These are phyloP conservation scores for Myrmecophaga tridactyla DNA, from an alignment of 2,113 vertebrate species.

Conservation along the genomic window DNA sequence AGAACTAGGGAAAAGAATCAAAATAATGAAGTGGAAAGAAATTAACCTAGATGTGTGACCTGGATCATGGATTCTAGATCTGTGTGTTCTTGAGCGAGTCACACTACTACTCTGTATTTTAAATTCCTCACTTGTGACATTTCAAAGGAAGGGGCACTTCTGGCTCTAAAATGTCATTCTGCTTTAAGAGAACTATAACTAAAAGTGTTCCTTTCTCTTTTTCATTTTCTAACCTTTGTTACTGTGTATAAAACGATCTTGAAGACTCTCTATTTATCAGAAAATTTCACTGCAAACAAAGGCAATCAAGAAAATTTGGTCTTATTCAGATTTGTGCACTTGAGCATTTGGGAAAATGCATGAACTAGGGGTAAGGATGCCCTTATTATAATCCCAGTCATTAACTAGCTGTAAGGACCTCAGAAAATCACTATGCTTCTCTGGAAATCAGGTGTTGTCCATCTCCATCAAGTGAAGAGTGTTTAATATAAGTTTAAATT, in stretches of 20 bases:
- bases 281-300: neutral
- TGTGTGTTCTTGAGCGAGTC: neutral
- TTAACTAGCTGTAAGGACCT: neutral
- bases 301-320: neutral
- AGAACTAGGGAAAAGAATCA: neutral
- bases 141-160: neutral
- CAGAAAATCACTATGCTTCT: neutral
- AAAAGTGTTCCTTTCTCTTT: neutral
- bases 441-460: neutral
- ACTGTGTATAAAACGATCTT: neutral
- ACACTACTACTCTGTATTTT: neutral
- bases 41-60: accelerated
- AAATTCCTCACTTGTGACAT: neutral
- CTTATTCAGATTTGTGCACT: no score
- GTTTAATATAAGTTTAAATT: neutral
- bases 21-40: neutral
- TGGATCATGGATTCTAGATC: neutral
- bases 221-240: neutral
- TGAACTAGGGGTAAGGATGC: neutral
- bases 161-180: neutral
- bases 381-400: accelerated
- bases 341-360: neutral
- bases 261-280: neutral
- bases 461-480: neutral
- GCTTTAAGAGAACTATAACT: neutral